Evolutionary conservation across 2,888 invertebrate genomes (phyloP).

Genomic region (Aleiodes testaceus): DNA sequence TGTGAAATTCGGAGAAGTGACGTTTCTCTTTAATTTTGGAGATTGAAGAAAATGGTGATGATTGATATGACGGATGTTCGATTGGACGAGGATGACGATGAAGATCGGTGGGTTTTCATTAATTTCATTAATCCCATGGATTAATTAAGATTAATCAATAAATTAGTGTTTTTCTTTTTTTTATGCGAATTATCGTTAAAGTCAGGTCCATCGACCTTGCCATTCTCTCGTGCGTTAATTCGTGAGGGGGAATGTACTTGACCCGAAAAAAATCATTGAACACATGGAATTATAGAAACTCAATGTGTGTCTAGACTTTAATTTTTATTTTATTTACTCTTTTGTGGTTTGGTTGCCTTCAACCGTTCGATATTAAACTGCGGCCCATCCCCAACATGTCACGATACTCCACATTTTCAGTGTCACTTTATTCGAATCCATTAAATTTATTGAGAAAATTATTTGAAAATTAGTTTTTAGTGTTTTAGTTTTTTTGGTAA

Average conservation of each 20-base stretch:
- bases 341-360: neutral
- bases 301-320: neutral
- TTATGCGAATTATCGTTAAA: constrained; percentile 2
- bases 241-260: constrained; percentile 33
- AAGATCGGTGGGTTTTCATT: constrained; percentile 64
- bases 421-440: neutral
- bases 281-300: constrained; percentile 10
- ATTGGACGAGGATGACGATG: constrained; percentile 64
- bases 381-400: neutral
- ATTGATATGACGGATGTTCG: constrained; percentile 69
- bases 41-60: constrained; percentile 66
- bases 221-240: constrained; percentile 32
- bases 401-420: neutral
- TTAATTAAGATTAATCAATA: neutral
- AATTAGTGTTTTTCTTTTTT: neutral
- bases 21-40: neutral
- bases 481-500: neutral
- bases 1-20: neutral
- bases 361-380: constrained; percentile 33
- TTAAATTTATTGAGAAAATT: neutral
- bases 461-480: neutral
- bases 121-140: neutral
- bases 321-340: neutral
- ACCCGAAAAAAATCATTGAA: constrained; percentile 34
- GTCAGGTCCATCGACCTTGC: constrained; percentile 31